Evolutionary conservation across 2,113 vertebrate genomes (phyloP).

Genomic region (Noturus placidus): DNA sequence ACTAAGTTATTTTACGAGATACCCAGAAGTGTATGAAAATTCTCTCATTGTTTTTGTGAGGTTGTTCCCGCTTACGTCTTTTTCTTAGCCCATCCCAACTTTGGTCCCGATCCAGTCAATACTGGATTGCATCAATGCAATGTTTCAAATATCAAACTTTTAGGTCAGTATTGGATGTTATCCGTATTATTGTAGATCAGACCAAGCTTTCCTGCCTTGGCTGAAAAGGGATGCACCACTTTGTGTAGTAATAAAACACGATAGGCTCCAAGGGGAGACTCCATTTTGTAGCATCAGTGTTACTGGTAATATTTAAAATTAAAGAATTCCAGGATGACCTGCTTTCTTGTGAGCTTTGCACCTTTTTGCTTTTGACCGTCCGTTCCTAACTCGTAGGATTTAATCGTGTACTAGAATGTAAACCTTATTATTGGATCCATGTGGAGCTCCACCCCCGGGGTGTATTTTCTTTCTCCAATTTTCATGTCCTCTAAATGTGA

Average conservation of each 20-base stretch:
- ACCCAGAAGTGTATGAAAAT: conserved; percentile 6
- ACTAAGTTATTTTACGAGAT: conserved; percentile 33
- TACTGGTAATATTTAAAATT: conserved; percentile 6
- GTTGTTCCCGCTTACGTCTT: not conserved
- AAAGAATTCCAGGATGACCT: conserved; percentile 9
- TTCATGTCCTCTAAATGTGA: conserved; percentile 47
- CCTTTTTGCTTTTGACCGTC: conserved; percentile 21
- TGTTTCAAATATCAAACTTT: conserved; percentile 19
- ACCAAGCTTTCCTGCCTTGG: conserved; percentile 16
- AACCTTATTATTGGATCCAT: conserved; percentile 3
- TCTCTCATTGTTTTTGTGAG: conserved; percentile 4
- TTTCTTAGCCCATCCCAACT: not conserved
- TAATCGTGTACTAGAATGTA: conserved; percentile 4
- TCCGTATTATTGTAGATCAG: conserved; percentile 2
- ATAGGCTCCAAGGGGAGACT: not conserved
- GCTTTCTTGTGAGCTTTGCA: conserved; percentile 49
- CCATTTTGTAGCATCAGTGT: conserved; percentile 27
- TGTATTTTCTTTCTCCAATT: conserved; percentile 26
- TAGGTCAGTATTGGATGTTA: conserved; percentile 38
- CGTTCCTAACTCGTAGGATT: conserved; percentile 15
- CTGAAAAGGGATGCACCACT: conserved; percentile 17
- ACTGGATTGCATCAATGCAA: not conserved
- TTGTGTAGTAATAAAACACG: conserved; percentile 8
- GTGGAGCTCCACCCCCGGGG: not conserved
- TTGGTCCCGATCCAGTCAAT: not conserved